Percentiles rank a stretch among this genome's conserved stretches.
Evolutionary conservation across 2,888 invertebrate species (phyloP).

Genomic region (Linnaemya tessellans): DNA sequence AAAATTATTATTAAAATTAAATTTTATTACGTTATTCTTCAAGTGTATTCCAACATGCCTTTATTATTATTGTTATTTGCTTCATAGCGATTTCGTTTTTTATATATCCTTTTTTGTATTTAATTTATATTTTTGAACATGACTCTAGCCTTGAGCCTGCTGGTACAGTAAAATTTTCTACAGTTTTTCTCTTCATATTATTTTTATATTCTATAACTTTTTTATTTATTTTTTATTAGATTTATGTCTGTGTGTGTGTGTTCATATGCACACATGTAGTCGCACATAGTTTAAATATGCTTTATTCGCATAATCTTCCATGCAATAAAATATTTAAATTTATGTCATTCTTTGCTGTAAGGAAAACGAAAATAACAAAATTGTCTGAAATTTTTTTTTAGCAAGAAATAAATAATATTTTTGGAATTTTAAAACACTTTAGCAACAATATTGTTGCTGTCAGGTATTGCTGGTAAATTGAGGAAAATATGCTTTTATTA

Average conservation of each 20-base stretch:
- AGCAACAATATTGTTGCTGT: constrained; percentile 2
- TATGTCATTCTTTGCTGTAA: constrained; percentile 28
- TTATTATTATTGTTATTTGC: no score
- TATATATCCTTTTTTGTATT: not conserved
- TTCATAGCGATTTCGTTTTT: no score
- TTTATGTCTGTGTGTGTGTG: not conserved
- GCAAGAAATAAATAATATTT: not conserved
- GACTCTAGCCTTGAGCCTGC: constrained; percentile 57
- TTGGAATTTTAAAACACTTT: constrained; percentile 29
- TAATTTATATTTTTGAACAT: not conserved
- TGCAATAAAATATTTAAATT: constrained; percentile 60
- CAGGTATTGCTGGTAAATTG: not conserved
- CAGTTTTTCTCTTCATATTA: not conserved
- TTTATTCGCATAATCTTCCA: constrained; percentile 47
- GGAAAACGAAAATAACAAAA: constrained; percentile 23
- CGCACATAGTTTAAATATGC: constrained; percentile 24
- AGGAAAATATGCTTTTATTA: not conserved
- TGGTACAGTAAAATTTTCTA: constrained; percentile 22
- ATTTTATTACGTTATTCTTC: no score
- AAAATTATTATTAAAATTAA: no score
- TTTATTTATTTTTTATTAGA: not conserved
- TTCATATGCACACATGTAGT: not conserved
- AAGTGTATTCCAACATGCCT: no score
- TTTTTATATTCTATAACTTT: not conserved
- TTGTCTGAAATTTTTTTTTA: constrained; percentile 22